These are phyloP conservation scores for Drosophila diplacantha DNA, from an alignment of 2,888 invertebrate genomes.

Conservation along the genomic window DNA sequence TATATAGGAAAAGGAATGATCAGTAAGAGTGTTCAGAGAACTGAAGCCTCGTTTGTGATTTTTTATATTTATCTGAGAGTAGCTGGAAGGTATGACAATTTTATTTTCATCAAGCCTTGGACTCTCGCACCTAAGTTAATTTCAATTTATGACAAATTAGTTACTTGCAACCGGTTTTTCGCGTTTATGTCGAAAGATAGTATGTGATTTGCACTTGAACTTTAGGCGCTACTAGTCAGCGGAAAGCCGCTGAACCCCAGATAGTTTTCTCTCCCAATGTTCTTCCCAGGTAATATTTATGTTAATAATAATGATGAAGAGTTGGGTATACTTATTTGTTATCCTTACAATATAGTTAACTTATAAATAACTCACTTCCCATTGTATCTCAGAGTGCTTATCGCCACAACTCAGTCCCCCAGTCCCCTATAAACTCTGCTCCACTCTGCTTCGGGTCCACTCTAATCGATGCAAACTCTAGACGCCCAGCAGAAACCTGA, in stretches of 20 bases:
- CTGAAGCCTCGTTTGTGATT: not conserved
- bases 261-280: not conserved
- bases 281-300: too few relatives aligned
- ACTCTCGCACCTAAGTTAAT: not conserved
- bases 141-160: slow-evolving; percentile 8
- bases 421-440: too few relatives aligned
- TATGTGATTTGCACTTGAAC: slow-evolving; percentile 15
- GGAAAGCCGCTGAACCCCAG: not conserved
- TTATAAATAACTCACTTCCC: too few relatives aligned
- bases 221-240: slow-evolving; percentile 2
- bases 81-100: not conserved
- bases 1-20: not conserved
- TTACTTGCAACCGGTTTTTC: slow-evolving; percentile 22
- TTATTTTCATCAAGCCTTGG: not conserved
- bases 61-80: not conserved
- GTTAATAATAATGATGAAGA: not conserved
- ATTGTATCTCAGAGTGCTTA: too few relatives aligned
- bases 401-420: not conserved
- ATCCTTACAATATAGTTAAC: not conserved
- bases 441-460: slow-evolving; percentile 4
- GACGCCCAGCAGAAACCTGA: slow-evolving; percentile 24
- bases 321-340: not conserved
- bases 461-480: slow-evolving; percentile 9
- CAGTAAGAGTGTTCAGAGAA: not conserved
- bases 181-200: slow-evolving; percentile 3